These are phyloP conservation scores for Mobula hypostoma DNA, from an alignment of 2,113 vertebrate genomes.

Conservation along the genomic window DNA sequence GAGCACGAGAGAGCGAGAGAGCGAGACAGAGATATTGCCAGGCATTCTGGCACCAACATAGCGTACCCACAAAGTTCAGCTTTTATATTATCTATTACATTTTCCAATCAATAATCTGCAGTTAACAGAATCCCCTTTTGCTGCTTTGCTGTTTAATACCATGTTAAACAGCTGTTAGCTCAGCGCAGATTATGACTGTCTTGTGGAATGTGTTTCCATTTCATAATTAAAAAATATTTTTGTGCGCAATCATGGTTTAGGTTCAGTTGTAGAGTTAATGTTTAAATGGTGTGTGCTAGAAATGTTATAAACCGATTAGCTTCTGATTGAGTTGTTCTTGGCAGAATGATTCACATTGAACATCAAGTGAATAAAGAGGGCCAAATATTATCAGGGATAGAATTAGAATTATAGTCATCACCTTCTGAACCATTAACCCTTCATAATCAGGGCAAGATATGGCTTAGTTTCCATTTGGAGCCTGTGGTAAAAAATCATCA, in stretches of 20 bases:
- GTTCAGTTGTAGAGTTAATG: neutral
- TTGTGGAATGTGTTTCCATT: neutral
- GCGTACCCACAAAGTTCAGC: too few species aligned
- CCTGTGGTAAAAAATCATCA: neutral
- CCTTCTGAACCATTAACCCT: neutral
- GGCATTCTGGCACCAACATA: too few species aligned
- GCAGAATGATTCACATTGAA: neutral
- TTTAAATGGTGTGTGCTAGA: neutral
- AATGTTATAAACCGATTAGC: neutral
- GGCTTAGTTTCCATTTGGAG: neutral
- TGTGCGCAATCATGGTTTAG: neutral
- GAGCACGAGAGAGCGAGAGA: too few species aligned
- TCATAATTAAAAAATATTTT: neutral
- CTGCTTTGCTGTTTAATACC: too few species aligned
- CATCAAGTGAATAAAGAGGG: neutral
- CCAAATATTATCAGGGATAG: neutral
- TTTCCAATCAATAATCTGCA: neutral
- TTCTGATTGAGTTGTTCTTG: neutral
- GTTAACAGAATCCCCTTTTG: neutral
- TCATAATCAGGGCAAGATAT: neutral
- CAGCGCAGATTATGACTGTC: neutral
- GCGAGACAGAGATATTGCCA: too few species aligned
- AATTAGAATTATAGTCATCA: neutral
- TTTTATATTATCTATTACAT: neutral
- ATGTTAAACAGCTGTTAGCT: neutral